Evolutionary conservation across 2,113 vertebrate genomes (phyloP).

Genomic region (Centrocercus urophasianus): DNA sequence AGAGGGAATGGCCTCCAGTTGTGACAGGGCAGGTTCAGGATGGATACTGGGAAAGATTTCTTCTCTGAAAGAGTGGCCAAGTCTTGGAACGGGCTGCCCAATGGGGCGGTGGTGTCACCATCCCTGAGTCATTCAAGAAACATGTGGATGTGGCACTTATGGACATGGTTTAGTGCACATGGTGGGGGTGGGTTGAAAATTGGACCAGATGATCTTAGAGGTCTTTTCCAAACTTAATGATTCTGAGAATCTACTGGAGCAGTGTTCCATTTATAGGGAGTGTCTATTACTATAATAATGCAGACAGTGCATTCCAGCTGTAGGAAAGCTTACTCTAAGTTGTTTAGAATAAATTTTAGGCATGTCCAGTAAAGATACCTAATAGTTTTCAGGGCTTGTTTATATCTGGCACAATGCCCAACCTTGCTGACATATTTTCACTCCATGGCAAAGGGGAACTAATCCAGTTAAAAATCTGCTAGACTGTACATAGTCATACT

Average conservation of each 20-base stretch:
- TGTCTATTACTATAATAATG: neutral
- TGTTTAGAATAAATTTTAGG: neutral
- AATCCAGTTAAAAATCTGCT: neutral
- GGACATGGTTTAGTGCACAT: no score
- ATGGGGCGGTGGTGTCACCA: no score
- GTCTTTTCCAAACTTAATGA: no score
- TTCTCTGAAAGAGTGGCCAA: no score
- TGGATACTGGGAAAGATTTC: no score
- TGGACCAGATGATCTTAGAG: no score
- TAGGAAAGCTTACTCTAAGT: neutral
- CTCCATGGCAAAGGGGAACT: neutral
- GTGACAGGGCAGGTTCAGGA: no score
- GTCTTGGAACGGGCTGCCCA: no score
- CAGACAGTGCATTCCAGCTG: neutral
- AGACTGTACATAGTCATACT: neutral
- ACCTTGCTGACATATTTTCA: neutral
- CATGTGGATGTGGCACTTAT: no score
- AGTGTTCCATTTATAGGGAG: neutral
- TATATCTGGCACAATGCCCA: neutral
- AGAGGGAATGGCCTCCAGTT: no score
- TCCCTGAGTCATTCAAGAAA: no score
- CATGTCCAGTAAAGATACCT: neutral
- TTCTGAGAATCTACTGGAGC: neutral
- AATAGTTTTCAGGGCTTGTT: neutral
- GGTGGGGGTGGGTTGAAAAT: no score